These are phyloP conservation scores for Boloria selene DNA, from an alignment of 2,888 invertebrate species.

Conservation along the genomic window DNA sequence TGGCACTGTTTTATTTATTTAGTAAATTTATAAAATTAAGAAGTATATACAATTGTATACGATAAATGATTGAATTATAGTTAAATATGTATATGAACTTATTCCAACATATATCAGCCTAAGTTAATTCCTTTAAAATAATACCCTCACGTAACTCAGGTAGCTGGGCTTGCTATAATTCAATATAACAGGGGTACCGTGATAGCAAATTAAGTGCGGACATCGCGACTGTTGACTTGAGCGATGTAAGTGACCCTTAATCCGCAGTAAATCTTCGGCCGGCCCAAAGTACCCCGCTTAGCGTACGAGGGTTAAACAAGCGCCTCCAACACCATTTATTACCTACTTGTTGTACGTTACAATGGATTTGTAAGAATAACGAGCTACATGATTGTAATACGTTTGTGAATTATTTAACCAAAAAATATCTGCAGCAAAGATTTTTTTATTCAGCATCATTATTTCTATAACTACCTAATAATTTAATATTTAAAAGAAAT, in stretches of 20 bases:
- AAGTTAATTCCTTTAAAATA: neutral
- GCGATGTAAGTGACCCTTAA: slow-evolving; percentile 79
- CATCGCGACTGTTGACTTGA: slow-evolving; percentile 74
- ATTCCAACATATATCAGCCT: neutral
- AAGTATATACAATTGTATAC: too few relatives aligned
- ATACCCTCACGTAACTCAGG: slow-evolving; percentile 18
- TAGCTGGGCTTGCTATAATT: slow-evolving; percentile 48
- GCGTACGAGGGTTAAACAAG: slow-evolving; percentile 72
- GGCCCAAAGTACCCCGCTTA: slow-evolving; percentile 47
- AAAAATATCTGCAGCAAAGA: neutral
- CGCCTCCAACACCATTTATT: slow-evolving; percentile 76
- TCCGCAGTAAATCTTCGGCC: slow-evolving; percentile 78
- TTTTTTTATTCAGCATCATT: neutral
- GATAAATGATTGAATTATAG: too few relatives aligned
- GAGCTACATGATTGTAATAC: slow-evolving; percentile 36
- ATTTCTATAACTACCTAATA: neutral
- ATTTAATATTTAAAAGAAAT: neutral
- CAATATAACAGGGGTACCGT: slow-evolving; percentile 56
- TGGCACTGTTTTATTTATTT: too few relatives aligned
- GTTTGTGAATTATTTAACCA: slow-evolving; percentile 24
- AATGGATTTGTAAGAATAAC: slow-evolving; percentile 46
- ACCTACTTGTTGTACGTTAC: slow-evolving; percentile 58
- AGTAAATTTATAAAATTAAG: too few relatives aligned
- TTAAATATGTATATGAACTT: neutral
- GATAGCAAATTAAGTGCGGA: slow-evolving; percentile 71